Percentiles rank a stretch among this genome's conserved stretches.
phyloP scores from a whole-genome alignment of 2,888 invertebrate genomes.

The Thalpophila matura region DNA sequence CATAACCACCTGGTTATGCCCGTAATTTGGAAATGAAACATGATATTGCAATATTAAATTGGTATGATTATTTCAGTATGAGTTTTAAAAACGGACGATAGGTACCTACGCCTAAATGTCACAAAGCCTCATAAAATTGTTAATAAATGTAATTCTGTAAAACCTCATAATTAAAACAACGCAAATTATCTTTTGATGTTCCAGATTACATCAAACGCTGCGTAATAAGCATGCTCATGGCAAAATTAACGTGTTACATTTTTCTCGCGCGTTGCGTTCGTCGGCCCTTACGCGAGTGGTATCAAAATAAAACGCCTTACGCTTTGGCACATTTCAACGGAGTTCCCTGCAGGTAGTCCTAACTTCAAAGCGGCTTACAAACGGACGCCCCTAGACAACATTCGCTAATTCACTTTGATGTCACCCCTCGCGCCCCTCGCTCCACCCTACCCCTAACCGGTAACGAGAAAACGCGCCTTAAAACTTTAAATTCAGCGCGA shows the following conservation, averaged over 20 bases:
- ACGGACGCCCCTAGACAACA: slow-evolving; percentile 90
- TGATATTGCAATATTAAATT: no score
- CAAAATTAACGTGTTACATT: slow-evolving; percentile 57
- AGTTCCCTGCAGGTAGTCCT: slow-evolving; percentile 82
- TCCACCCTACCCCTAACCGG: slow-evolving; percentile 65
- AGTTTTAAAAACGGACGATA: not conserved
- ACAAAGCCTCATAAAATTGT: not conserved
- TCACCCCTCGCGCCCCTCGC: slow-evolving; percentile 76
- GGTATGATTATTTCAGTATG: not conserved
- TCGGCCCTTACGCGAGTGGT: slow-evolving; percentile 64
- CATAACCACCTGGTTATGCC: not conserved
- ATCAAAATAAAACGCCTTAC: slow-evolving; percentile 80
- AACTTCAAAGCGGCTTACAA: slow-evolving; percentile 89
- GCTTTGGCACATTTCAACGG: slow-evolving; percentile 80
- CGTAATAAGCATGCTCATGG: slow-evolving; percentile 52
- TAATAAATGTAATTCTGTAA: slow-evolving; percentile 8
- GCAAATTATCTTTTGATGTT: slow-evolving; percentile 48
- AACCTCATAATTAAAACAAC: slow-evolving; percentile 30
- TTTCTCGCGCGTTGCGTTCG: slow-evolving; percentile 52
- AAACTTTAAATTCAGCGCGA: slow-evolving; percentile 84
- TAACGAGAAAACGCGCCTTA: slow-evolving; percentile 88
- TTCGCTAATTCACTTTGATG: slow-evolving; percentile 91
- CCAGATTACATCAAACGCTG: slow-evolving; percentile 49
- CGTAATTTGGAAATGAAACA: not conserved
- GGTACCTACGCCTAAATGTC: no score